phyloP scores from a whole-genome alignment of 2,888 invertebrate species.

The Adela reaumurella region DNA sequence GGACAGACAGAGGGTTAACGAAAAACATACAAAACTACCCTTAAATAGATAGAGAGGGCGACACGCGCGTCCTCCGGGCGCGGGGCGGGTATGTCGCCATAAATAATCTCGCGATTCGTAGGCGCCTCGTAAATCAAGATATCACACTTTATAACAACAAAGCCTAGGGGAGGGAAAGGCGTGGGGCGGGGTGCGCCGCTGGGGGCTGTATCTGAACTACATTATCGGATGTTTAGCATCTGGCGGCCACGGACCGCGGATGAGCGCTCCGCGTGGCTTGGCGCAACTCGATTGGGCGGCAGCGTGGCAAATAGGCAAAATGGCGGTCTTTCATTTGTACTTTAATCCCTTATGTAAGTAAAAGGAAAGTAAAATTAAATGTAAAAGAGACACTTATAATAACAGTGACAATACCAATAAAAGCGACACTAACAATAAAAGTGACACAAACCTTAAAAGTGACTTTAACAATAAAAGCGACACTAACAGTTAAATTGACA shows the following conservation, averaged over 20 bases:
- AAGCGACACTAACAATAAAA: no score
- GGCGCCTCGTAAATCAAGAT: neutral
- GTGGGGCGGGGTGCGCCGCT: neutral
- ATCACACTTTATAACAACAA: neutral
- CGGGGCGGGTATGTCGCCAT: neutral
- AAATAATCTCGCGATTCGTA: neutral
- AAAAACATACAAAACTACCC: neutral
- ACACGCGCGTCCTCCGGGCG: neutral
- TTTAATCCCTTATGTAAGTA: no score
- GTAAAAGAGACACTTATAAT: no score
- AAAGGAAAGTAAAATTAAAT: no score
- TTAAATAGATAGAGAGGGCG: neutral
- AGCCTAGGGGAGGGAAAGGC: neutral
- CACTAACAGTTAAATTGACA: no score
- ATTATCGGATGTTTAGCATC: neutral
- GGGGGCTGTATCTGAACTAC: neutral
- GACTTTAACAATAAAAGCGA: no score
- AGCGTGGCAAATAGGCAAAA: no score
- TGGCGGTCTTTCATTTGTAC: no score
- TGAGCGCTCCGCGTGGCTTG: slow-evolving; percentile 22
- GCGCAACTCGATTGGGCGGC: neutral
- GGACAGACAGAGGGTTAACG: no score
- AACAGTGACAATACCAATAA: no score
- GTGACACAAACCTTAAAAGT: no score
- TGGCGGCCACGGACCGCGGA: slow-evolving; percentile 17